Percentiles rank a stretch among this genome's conserved stretches.
Evolutionary conservation across 2,113 vertebrate species (phyloP).

Genomic region (Hylia prasina): DNA sequence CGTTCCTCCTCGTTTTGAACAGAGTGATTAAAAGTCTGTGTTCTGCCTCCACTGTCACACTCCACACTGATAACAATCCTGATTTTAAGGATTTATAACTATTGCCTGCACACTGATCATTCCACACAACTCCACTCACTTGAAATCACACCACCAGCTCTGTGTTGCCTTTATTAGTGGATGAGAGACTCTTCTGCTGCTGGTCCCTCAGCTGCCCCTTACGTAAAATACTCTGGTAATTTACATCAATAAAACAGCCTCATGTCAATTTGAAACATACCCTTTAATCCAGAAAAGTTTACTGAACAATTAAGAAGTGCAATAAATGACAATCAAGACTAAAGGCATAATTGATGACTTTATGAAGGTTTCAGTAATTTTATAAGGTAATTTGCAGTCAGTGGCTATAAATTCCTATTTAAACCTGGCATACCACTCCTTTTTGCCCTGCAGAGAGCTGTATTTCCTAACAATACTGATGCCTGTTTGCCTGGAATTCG

Average conservation of each 20-base stretch:
- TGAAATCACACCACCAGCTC: neutral
- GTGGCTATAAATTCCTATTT: slow-evolving; percentile 21
- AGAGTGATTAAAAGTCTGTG: neutral
- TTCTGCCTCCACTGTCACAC: neutral
- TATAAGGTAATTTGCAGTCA: slow-evolving; percentile 52
- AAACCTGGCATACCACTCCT: neutral
- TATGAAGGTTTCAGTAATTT: slow-evolving; percentile 41
- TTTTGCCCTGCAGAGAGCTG: slow-evolving; percentile 47
- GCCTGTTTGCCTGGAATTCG: slow-evolving; percentile 18
- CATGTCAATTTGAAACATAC: slow-evolving; percentile 4
- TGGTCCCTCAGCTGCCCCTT: neutral
- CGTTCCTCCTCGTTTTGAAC: neutral
- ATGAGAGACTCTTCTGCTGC: neutral
- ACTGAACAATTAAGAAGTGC: slow-evolving; percentile 32
- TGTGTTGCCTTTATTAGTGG: neutral
- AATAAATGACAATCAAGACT: slow-evolving; percentile 52
- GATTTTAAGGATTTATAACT: neutral
- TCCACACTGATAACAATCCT: neutral
- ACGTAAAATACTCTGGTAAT: neutral
- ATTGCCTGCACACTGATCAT: neutral
- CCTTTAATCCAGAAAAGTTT: slow-evolving; percentile 38
- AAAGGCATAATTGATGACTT: slow-evolving; percentile 25
- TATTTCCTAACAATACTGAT: slow-evolving; percentile 35
- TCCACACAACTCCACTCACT: neutral
- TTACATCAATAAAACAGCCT: slow-evolving; percentile 11